These are phyloP conservation scores for Strigamia maritima DNA, from an alignment of 2,888 invertebrate species.

Conservation along the genomic window DNA sequence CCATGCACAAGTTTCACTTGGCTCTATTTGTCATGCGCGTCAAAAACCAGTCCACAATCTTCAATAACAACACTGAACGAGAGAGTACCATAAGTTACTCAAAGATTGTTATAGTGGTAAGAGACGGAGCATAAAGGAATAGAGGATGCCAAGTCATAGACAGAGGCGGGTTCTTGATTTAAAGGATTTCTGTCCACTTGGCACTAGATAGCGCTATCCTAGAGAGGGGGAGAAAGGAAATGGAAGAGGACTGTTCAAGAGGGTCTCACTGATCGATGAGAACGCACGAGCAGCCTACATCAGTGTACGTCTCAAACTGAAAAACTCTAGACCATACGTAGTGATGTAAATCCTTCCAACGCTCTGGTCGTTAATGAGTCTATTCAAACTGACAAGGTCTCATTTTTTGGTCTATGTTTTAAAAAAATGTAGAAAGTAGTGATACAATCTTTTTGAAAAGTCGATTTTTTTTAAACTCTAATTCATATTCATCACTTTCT, in stretches of 20 bases:
- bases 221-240: not conserved
- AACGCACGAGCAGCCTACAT: not conserved
- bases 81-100: not conserved
- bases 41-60: not conserved
- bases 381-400: not conserved
- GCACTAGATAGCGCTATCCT: not conserved
- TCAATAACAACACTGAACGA: not conserved
- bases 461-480: not conserved
- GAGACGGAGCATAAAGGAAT: not conserved
- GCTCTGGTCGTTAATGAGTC: not conserved
- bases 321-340: not conserved
- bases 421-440: not conserved
- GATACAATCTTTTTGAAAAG: not conserved
- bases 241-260: not conserved
- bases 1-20: not conserved
- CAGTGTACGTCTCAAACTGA: not conserved
- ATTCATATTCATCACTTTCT: not conserved
- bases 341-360: not conserved
- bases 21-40: not conserved
- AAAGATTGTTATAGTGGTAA: not conserved
- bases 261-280: not conserved
- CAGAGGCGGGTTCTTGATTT: not conserved
- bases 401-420: not conserved
- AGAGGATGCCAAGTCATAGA: not conserved
- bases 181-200: not conserved